A percentile compares a stretch with the other conserved stretches of the same genome.
phyloP scores from a whole-genome alignment of 2,797 vertebrate species.

The Eulemur mongoz region DNA sequence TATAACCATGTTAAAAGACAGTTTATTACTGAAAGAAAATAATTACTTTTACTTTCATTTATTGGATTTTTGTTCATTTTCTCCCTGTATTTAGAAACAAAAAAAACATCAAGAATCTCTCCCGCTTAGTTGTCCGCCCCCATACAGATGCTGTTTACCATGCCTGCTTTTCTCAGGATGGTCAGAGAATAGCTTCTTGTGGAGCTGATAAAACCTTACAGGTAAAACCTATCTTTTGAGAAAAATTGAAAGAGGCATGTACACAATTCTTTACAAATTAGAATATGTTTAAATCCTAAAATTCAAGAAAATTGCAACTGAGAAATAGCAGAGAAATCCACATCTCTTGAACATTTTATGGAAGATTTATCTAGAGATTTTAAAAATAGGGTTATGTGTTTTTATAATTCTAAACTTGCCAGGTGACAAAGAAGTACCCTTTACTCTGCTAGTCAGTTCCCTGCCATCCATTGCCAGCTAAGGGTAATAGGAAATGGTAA shows the following conservation, averaged over 20 bases:
- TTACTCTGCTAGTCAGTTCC: not conserved
- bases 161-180: slow-evolving; percentile 95
- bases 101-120: slow-evolving; percentile 90
- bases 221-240: slow-evolving; percentile 84
- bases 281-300: not conserved
- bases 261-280: not conserved
- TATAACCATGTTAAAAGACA: slow-evolving; percentile 6
- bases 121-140: slow-evolving; percentile 93
- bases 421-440: not conserved
- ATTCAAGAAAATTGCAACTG: not conserved
- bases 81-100: slow-evolving; percentile 89
- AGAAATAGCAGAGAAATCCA: slow-evolving; percentile 6
- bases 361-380: not conserved
- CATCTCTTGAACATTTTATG: slow-evolving; percentile 2
- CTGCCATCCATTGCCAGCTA: not conserved
- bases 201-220: slow-evolving; percentile 93
- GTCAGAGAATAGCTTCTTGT: slow-evolving; percentile 94
- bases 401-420: not conserved
- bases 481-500: not conserved
- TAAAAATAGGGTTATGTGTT: not conserved
- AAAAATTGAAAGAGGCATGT: not conserved
- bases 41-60: slow-evolving; percentile 40
- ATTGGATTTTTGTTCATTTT: slow-evolving; percentile 64
- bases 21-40: slow-evolving; percentile 39
- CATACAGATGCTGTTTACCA: slow-evolving; percentile 94